These are phyloP conservation scores for Hyles lineata DNA, from an alignment of 2,888 invertebrate genomes.

Conservation along the genomic window DNA sequence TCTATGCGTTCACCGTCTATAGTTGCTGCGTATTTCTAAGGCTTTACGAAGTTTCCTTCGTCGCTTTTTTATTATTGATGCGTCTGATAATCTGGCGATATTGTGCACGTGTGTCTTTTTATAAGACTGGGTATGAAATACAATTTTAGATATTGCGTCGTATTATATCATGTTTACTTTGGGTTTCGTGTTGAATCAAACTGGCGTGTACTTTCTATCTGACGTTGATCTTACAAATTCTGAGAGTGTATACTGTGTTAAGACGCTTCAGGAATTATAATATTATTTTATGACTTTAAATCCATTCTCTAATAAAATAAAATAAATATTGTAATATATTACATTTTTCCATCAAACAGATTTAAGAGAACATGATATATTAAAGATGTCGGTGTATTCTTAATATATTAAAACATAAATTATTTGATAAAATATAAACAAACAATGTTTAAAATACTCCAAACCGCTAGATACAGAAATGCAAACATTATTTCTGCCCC, in stretches of 20 bases:
- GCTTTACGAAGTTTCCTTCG: conserved; percentile 6
- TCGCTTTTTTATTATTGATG: neutral
- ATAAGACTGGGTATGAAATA: neutral
- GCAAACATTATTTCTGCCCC: neutral
- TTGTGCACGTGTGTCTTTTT: neutral
- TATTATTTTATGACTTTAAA: too few relatives aligned
- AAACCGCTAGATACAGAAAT: neutral
- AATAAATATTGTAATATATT: too few relatives aligned
- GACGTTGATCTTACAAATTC: too few relatives aligned
- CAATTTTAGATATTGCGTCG: neutral
- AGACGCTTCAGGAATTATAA: too few relatives aligned
- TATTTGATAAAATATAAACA: neutral
- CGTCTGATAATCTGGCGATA: too few relatives aligned
- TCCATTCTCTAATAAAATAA: too few relatives aligned
- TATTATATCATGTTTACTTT: neutral
- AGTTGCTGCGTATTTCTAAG: conserved; percentile 4
- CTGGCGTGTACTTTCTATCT: too few relatives aligned
- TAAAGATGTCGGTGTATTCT: too few relatives aligned
- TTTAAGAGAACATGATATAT: too few relatives aligned
- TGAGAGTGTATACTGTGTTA: too few relatives aligned
- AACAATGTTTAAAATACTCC: neutral
- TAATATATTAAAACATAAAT: neutral
- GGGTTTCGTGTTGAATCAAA: too few relatives aligned
- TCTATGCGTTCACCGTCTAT: conserved; percentile 53
- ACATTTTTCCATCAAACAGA: too few relatives aligned